These are phyloP conservation scores for Tricholaema leucomelas DNA, from an alignment of 2,113 vertebrate species.

Conservation along the genomic window DNA sequence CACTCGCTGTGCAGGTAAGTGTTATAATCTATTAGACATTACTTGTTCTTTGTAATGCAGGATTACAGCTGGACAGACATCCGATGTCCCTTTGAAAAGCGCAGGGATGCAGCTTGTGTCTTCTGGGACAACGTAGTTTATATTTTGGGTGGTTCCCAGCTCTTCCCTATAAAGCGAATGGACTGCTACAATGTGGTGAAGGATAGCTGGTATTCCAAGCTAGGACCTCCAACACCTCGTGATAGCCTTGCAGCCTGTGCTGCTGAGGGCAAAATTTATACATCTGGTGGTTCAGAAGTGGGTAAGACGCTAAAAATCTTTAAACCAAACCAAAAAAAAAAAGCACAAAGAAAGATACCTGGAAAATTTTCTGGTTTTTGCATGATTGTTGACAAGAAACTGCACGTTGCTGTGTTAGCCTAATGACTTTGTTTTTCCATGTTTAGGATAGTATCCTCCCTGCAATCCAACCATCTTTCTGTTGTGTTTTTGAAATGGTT, in stretches of 20 bases:
- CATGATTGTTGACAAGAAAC: conserved; percentile 60
- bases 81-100: conserved; percentile 96
- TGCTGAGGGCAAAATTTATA: conserved; percentile 96
- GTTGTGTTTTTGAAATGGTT: not conserved
- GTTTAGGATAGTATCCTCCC: not conserved
- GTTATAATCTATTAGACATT: conserved; percentile 62
- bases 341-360: conserved; percentile 37
- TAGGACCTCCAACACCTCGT: conserved; percentile 92
- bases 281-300: conserved; percentile 96
- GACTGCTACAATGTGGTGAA: conserved; percentile 99
- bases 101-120: conserved; percentile 91
- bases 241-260: conserved; percentile 97
- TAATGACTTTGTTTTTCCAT: not conserved
- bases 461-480: not conserved
- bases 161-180: conserved; percentile 98
- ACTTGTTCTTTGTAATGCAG: conserved; percentile 75
- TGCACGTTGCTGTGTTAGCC: conserved; percentile 26
- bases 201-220: conserved; percentile 98
- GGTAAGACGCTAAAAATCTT: conserved; percentile 82
- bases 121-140: conserved; percentile 99
- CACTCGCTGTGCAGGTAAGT: conserved; percentile 58
- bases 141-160: conserved; percentile 97
- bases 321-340: conserved; percentile 52
- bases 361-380: conserved; percentile 44
- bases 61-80: conserved; percentile 98